Evolutionary conservation across 2,797 vertebrate genomes (phyloP).

Genomic region (Propithecus deckenii): DNA sequence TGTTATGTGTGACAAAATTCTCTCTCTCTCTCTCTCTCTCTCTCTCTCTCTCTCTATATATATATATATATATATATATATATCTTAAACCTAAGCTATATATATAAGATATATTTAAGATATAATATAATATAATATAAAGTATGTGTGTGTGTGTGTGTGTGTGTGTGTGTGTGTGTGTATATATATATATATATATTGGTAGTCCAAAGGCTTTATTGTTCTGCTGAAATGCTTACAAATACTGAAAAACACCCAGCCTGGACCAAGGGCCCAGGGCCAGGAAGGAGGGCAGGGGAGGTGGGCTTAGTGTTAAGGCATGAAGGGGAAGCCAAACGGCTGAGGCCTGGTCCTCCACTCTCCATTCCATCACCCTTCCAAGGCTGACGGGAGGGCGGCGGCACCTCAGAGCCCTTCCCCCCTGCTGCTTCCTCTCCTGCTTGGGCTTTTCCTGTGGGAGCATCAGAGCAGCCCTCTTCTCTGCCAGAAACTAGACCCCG

Average conservation of each 20-base stretch:
- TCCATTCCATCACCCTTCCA: background rate
- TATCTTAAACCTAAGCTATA: too few species aligned
- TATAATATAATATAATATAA: too few species aligned
- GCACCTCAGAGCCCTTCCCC: background rate
- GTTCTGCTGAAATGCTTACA: constrained; percentile 73
- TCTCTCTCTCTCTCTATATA: too few species aligned
- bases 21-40: background rate
- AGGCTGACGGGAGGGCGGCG: background rate
- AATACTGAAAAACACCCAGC: constrained; percentile 70
- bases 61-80: too few species aligned
- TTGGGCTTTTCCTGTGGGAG: background rate
- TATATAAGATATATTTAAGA: too few species aligned
- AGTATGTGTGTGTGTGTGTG: too few species aligned
- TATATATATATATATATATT: too few species aligned
- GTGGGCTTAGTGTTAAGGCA: constrained; percentile 80
- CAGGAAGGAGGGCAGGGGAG: background rate
- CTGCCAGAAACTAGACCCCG: background rate
- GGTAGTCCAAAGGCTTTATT: constrained; percentile 77
- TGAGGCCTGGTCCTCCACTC: background rate
- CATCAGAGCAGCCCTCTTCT: background rate
- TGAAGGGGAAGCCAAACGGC: constrained; percentile 42
- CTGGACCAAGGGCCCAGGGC: background rate
- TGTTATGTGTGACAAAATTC: background rate
- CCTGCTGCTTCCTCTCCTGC: background rate
- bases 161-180: too few species aligned